Evolutionary conservation across 1,140 invertebrate species (phyloP), one percentile per base, ranked within the genome.

Genomic region (Orchesella cincta): DNA sequence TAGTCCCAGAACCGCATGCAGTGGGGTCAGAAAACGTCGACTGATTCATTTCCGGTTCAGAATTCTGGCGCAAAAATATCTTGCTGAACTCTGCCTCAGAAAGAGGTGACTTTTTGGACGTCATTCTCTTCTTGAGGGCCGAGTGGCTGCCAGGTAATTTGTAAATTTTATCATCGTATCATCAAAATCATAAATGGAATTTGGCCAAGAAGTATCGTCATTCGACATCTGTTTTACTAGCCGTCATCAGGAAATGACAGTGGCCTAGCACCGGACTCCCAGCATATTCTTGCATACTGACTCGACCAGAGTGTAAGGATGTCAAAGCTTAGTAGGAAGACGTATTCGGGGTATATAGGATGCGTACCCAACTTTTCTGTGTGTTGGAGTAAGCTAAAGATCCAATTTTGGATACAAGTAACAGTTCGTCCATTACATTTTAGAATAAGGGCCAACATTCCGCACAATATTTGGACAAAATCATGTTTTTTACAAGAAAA

Each of bases 111-210:
- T 46, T 36, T 29, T 46, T 73, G 20, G 34, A 51, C 14, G 8
- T 14, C n/a, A 46, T 12, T 46, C 64, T 14, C 35, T 54, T 62
- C 64, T 64, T 73, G 36, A 52, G 28, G 29, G 73, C 29, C 1
- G 39, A 73, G 16, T 57, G 26, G 34, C 34, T 75, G 16, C 67
- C 12, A 0, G 93, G 92, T 26, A 93, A 84, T 83, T 94, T 93
- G 86, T 97, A 98, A 14, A 98, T 93, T 86, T 97, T 92, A 14
- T 92, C 91, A 87, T 98, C 96, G 86, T 97, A 97, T 94, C 93
- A 86, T 97, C 95, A 86, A 96, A 98, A 87, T 98, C 95, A 84
- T 96, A 94, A 70, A 94, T 89, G 0, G 91, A 91, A 85, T 92
- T 93, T 71, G 93, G 92, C 84, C 94, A 90, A 83, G 90, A 92